These are phyloP conservation scores for Drosophila nasuta DNA, from an alignment of 1,140 invertebrate species.

Conservation along the genomic window DNA sequence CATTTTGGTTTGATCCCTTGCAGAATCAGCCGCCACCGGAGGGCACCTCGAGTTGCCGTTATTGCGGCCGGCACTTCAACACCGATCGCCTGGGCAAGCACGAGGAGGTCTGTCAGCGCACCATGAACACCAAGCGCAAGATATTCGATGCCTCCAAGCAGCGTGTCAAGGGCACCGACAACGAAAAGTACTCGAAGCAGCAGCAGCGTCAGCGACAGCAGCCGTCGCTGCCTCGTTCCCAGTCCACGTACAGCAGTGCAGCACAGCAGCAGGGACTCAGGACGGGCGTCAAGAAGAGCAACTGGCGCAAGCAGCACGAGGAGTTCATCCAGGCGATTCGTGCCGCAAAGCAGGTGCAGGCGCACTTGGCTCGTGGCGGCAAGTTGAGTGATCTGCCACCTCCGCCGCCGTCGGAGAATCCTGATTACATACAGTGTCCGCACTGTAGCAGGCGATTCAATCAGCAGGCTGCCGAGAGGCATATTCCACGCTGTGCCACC, in stretches of 20 bases:
- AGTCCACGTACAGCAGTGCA: constrained; percentile 64
- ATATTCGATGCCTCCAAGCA: constrained; percentile 94
- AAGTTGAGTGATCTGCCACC: constrained; percentile 95
- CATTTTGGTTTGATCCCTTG: neutral
- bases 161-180: constrained; percentile 93
- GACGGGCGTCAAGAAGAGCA: constrained; percentile 87
- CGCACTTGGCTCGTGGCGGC: constrained; percentile 93
- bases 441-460: constrained; percentile 96
- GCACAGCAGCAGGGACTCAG: constrained; percentile 59
- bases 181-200: constrained; percentile 88
- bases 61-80: constrained; percentile 91
- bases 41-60: constrained; percentile 86
- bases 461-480: constrained; percentile 93
- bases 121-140: constrained; percentile 92
- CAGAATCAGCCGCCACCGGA: constrained; percentile 43
- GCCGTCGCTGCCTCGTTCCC: constrained; percentile 42
- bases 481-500: constrained; percentile 96
- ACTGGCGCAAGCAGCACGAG: constrained; percentile 97
- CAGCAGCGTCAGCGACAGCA: constrained; percentile 44
- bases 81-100: constrained; percentile 92
- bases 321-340: constrained; percentile 96
- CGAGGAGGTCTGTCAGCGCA: constrained; percentile 92
- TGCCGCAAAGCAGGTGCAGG: constrained; percentile 94
- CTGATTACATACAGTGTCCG: constrained; percentile 96
- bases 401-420: constrained; percentile 93